A percentile compares a stretch with the other conserved stretches of the same genome.
phyloP scores from a whole-genome alignment of 2,888 invertebrate species.

The Microplitis deprimator region DNA sequence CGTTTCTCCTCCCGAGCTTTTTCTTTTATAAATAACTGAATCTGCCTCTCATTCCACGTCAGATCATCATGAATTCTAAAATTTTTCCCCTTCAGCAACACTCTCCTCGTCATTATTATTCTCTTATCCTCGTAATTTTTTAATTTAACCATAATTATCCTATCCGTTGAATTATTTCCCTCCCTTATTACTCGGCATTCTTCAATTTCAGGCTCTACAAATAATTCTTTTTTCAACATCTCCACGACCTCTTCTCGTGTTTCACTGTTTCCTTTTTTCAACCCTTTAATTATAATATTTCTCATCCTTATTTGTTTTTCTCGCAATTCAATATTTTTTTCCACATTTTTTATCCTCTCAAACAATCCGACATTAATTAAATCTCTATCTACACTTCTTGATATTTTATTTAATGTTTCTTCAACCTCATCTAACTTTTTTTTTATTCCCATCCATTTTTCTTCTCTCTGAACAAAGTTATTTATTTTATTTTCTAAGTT shows the following conservation, averaged over 20 bases:
- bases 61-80: background rate
- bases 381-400: background rate
- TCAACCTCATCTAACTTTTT: background rate
- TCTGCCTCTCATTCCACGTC: background rate
- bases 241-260: background rate
- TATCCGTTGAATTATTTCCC: background rate
- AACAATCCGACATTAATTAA: background rate
- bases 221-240: background rate
- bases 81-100: background rate
- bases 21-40: background rate
- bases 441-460: background rate
- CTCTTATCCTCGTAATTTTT: background rate
- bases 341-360: background rate
- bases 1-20: background rate
- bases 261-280: background rate
- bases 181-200: background rate
- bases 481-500: background rate
- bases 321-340: background rate
- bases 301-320: background rate
- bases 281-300: background rate
- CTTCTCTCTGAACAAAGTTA: background rate
- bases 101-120: background rate
- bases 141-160: constrained; percentile 1
- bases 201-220: background rate
- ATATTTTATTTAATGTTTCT: background rate